phyloP scores from a whole-genome alignment of 2,113 vertebrate species.

The Ellobius talpinus region DNA sequence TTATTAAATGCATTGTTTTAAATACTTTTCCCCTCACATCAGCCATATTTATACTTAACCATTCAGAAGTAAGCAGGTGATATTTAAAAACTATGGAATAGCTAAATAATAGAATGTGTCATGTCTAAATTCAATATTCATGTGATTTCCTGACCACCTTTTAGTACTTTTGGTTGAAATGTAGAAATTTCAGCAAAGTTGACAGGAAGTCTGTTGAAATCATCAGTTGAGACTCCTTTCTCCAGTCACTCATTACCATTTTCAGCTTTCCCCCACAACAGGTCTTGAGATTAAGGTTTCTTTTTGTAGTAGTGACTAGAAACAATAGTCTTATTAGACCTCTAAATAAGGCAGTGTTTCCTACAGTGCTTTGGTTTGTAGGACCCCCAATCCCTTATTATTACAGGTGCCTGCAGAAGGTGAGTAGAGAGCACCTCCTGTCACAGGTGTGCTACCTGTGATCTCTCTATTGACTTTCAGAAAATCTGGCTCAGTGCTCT shows the following conservation, averaged over 20 bases:
- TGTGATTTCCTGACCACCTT: background rate
- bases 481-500: constrained; percentile 31
- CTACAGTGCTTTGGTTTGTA: background rate
- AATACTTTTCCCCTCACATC: background rate
- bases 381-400: background rate
- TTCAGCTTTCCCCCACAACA: background rate
- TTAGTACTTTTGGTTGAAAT: constrained; percentile 21
- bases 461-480: background rate
- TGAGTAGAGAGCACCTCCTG: background rate
- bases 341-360: constrained; percentile 8
- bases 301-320: constrained; percentile 32
- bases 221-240: background rate
- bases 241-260: background rate
- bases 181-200: background rate
- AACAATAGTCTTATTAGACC: constrained; percentile 2
- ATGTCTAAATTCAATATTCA: background rate
- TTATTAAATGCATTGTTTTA: background rate
- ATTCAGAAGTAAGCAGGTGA: background rate
- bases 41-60: background rate
- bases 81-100: background rate
- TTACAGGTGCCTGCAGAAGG: background rate
- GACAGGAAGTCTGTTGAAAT: background rate
- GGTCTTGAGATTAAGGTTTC: background rate
- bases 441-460: background rate
- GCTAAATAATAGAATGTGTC: background rate